phyloP scores from a whole-genome alignment of 2,797 vertebrate genomes.

The Cossypha polioptera region DNA sequence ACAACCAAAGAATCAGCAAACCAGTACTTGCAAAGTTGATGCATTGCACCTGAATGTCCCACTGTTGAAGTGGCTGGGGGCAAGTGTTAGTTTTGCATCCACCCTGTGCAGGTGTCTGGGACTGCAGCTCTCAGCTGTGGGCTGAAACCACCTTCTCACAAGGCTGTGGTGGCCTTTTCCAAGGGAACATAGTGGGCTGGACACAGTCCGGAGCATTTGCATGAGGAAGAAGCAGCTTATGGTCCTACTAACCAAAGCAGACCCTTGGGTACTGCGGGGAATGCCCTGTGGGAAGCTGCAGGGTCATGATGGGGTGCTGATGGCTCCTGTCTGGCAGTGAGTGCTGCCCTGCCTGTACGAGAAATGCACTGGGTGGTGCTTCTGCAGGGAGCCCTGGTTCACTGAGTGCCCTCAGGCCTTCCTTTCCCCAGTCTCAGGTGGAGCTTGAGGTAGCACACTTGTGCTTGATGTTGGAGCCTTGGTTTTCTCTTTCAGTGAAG shows the following conservation, averaged over 20 bases:
- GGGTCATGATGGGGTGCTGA: accelerated
- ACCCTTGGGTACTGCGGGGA: not conserved
- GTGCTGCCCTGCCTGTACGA: not conserved
- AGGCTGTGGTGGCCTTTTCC: not conserved
- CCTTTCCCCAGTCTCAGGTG: accelerated
- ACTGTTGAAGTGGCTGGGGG: not conserved
- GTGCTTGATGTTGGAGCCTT: not conserved
- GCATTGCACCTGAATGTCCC: not conserved
- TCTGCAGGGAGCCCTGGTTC: accelerated
- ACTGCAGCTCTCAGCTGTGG: not conserved
- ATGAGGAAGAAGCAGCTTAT: too few species aligned
- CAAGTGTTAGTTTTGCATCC: not conserved
- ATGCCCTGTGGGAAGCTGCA: accelerated
- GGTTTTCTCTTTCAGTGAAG: not conserved
- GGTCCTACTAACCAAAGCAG: accelerated
- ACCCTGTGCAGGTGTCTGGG: accelerated
- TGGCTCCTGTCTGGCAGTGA: accelerated
- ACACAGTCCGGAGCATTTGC: accelerated
- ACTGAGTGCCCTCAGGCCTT: not conserved
- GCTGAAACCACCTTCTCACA: accelerated
- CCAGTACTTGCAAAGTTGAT: not conserved
- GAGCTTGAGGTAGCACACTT: not conserved
- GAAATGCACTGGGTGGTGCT: not conserved
- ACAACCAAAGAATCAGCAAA: not conserved
- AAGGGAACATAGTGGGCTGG: not conserved